Conservation (phyloP, 2,113 vertebrate species). For the Oreochromis tanganicae region DNA sequence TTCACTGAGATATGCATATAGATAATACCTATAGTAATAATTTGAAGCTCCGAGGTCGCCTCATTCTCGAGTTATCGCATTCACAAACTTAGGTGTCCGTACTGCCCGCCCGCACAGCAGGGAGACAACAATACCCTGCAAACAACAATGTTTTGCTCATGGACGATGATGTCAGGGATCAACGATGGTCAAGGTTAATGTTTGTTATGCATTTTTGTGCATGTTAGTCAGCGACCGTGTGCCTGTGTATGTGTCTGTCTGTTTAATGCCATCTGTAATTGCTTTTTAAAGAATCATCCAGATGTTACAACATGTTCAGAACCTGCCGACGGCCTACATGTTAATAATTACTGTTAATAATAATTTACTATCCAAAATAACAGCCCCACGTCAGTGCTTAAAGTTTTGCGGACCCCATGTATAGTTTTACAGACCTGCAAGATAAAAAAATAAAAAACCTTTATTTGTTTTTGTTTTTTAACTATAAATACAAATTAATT, state of each 20-base stretch:
- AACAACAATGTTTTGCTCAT: background rate
- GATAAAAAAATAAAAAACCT: accelerated
- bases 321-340: background rate
- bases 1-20: background rate
- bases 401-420: background rate
- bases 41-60: background rate
- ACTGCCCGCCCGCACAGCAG: background rate
- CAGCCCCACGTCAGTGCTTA: background rate
- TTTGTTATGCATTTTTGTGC: background rate
- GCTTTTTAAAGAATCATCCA: background rate
- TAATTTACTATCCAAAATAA: background rate
- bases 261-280: accelerated
- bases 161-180: background rate
- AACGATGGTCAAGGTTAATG: background rate
- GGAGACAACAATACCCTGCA: background rate
- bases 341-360: too few species aligned
- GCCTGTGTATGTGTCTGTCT: background rate
- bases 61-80: background rate
- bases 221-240: background rate
- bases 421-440: background rate
- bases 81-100: background rate
- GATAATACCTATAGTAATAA: background rate
- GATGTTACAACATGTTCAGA: background rate
- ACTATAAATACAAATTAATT: accelerated
- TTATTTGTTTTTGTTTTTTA: background rate